These are phyloP conservation scores for Hipparchia semele DNA, from an alignment of 2,888 invertebrate species.

Conservation along the genomic window DNA sequence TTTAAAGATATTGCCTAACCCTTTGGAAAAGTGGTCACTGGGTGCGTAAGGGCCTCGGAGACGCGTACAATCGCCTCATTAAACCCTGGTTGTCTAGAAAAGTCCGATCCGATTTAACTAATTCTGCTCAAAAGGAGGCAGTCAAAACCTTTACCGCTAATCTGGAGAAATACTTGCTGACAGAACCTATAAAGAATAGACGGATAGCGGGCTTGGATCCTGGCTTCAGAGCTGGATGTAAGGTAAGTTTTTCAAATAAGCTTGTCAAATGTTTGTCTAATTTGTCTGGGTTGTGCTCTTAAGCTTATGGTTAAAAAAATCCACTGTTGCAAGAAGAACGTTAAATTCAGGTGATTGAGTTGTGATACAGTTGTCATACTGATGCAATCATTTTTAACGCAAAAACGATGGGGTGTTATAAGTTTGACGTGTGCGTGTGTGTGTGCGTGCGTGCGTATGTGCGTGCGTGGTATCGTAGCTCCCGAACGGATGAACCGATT, in stretches of 20 bases:
- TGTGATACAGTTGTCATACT: too few species aligned
- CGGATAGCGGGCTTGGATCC: constrained; percentile 94
- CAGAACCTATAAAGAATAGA: constrained; percentile 91
- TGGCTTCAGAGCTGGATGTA: constrained; percentile 94
- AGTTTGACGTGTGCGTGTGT: too few species aligned
- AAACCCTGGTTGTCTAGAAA: constrained; percentile 87
- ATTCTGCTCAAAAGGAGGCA: constrained; percentile 90
- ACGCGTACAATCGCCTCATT: constrained; percentile 74
- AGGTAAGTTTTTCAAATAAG: constrained; percentile 70
- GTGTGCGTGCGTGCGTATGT: too few species aligned
- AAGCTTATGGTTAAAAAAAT: too few species aligned
- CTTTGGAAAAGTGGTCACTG: constrained; percentile 68
- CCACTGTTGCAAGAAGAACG: too few species aligned
- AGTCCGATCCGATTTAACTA: constrained; percentile 88
- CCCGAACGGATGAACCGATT: too few species aligned
- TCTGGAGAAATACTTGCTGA: constrained; percentile 91
- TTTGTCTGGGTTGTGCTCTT: too few species aligned
- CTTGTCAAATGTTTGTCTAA: too few species aligned
- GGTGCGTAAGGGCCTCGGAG: constrained; percentile 69
- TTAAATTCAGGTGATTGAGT: too few species aligned
- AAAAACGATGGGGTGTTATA: too few species aligned
- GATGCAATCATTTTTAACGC: too few species aligned
- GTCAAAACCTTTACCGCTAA: constrained; percentile 93
- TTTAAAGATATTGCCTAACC: constrained; percentile 64
- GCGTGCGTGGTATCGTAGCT: too few species aligned